Evolutionary conservation across 2,888 invertebrate species (phyloP), one percentile per base, ranked within the genome.

Genomic region (Idaea dimidiata): DNA sequence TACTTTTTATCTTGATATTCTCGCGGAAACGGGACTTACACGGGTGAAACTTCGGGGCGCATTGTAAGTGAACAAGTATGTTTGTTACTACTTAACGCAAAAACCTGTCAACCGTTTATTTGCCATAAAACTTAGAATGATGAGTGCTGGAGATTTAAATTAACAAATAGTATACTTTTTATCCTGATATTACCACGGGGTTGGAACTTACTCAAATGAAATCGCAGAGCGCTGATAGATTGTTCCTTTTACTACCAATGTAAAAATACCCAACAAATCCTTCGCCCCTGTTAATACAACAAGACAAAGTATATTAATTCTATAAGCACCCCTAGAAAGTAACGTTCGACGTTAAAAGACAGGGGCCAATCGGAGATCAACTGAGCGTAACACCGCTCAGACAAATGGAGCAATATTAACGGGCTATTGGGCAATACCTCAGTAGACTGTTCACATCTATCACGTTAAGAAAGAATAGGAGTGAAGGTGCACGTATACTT

Each of bases 261-360:
- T 10, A 43, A 43, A 43, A 43, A 43, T 43, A 43, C 7, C 43
- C 43, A 43, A 10, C 10, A 10, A 43, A 43, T 10, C 43, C 43
- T 14, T 14, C 43, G 43, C 43, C 5, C 14, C 14, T 43, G 8
- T 8, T 1, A 43, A 43, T 33, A 43, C 14, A 43, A 8, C 43
- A 43, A 43, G 43, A 14, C 43, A 43, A 43, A 43, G 43, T 43
- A 43, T 43, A 43, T 43, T 43, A 43, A 43, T 43, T 43, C 43
- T 14, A 14, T 43, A 43, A 43, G 43, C 43, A 10, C 43, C 43
- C 43, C 14, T 43, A 43, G 43, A 43, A 43, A 8, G 43, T 43
- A 43, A 43, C 43, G 43, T 14, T 65, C 67, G 66, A 72, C 70
- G 72, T 72, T 75, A 71, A 71, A 77, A 80, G 82, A 81, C 77